Conservation (phyloP, 2,797 vertebrate genomes). For the Parauchenoglanis ngamensis region DNA sequence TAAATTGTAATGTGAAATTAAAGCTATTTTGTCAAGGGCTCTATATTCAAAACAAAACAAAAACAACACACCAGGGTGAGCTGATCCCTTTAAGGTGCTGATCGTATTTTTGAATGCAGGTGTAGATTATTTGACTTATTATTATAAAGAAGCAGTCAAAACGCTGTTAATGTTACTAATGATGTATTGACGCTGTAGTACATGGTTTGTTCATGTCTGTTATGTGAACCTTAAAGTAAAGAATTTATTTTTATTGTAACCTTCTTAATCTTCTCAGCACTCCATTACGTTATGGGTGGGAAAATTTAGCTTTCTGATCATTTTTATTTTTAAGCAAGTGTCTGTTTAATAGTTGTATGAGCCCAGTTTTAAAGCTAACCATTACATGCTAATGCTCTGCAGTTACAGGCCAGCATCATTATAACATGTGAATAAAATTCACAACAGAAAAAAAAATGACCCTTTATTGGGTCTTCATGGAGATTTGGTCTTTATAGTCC, state of each 20-base stretch:
- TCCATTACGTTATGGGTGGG: not conserved
- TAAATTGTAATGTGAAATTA: too few species aligned
- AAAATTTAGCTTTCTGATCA: not conserved
- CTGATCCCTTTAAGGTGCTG: not conserved
- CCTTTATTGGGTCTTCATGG: not conserved
- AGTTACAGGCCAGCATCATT: not conserved
- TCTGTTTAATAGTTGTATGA: not conserved
- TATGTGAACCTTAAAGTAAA: not conserved
- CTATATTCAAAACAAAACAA: too few species aligned
- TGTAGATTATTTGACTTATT: not conserved
- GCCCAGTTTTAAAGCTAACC: not conserved
- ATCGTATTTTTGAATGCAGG: too few species aligned
- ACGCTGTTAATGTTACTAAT: not conserved
- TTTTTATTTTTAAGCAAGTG: not conserved
- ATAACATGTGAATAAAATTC: not conserved
- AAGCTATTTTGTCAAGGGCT: too few species aligned
- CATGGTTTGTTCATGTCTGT: not conserved
- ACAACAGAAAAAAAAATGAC: not conserved
- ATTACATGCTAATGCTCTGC: not conserved
- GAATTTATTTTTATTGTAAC: not conserved
- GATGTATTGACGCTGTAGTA: not conserved
- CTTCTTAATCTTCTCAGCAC: not conserved
- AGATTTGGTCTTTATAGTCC: not conserved
- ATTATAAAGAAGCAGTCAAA: not conserved
- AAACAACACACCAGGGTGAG: too few species aligned